Conservation (phyloP, 2,888 invertebrate genomes). For the Helleia helle region DNA sequence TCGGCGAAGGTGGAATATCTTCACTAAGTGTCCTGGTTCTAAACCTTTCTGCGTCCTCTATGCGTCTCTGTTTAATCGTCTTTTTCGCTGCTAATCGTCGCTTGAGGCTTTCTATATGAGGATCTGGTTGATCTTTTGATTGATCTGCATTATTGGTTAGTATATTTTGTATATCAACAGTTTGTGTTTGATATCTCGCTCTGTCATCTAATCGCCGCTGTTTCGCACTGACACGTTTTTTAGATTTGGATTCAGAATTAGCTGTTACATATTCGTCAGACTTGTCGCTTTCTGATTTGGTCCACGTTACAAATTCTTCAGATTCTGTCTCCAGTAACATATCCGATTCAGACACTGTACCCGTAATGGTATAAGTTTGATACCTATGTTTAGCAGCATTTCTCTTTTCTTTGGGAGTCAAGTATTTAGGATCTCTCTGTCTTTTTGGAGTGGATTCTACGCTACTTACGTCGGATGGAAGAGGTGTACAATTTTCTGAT, state of each 20-base stretch:
- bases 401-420: constrained; percentile 86
- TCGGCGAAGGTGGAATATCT: constrained; percentile 65
- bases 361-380: constrained; percentile 87
- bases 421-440: constrained; percentile 53
- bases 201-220: constrained; percentile 79
- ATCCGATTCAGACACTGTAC: constrained; percentile 46
- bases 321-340: constrained; percentile 38
- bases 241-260: constrained; percentile 42
- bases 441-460: constrained; percentile 84
- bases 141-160: constrained; percentile 29
- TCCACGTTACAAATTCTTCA: constrained; percentile 59
- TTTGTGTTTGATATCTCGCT: constrained; percentile 81
- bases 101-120: constrained; percentile 52
- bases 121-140: constrained; percentile 33
- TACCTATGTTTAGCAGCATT: constrained; percentile 84
- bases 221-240: constrained; percentile 72
- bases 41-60: constrained; percentile 81
- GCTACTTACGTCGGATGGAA: constrained; percentile 82
- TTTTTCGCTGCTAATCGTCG: constrained; percentile 57
- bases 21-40: constrained; percentile 80
- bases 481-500: constrained; percentile 73
- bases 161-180: constrained; percentile 51
- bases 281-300: constrained; percentile 55
- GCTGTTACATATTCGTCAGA: constrained; percentile 53
- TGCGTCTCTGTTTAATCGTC: constrained; percentile 71